phyloP scores from a whole-genome alignment of 2,888 invertebrate genomes.

The Sarcophaga rosellei region DNA sequence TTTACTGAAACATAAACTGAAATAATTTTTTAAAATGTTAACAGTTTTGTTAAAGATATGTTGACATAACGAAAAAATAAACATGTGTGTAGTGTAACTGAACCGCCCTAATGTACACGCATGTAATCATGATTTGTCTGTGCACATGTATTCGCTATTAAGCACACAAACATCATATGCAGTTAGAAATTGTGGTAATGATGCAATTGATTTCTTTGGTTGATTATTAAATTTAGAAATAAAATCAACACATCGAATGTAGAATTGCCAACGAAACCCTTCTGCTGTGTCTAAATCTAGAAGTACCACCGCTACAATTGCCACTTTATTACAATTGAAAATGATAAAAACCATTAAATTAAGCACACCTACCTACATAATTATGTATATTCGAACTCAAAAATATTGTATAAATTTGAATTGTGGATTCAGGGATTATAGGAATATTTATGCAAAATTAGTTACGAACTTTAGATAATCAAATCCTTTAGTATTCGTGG shows the following conservation, averaged over 20 bases:
- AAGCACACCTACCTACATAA: conserved; percentile 48
- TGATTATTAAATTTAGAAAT: conserved; percentile 64
- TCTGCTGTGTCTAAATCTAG: not conserved
- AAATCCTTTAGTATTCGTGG: not conserved
- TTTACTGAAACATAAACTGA: too few relatives aligned
- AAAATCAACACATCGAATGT: conserved; percentile 52
- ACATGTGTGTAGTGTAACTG: not conserved
- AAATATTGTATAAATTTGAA: conserved; percentile 23
- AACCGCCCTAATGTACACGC: not conserved
- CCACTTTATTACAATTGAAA: conserved; percentile 53
- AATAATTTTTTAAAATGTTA: too few relatives aligned
- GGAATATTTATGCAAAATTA: conserved; percentile 22
- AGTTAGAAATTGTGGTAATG: conserved; percentile 66
- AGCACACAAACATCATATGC: conserved; percentile 54
- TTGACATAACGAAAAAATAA: too few relatives aligned
- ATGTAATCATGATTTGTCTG: not conserved
- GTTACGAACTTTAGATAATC: conserved; percentile 24
- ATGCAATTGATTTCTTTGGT: conserved; percentile 68
- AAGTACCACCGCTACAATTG: conserved; percentile 30
- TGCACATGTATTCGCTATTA: conserved; percentile 3
- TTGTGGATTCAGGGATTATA: conserved; percentile 10
- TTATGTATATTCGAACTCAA: conserved; percentile 20
- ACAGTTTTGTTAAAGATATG: too few relatives aligned
- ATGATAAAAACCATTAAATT: conserved; percentile 42
- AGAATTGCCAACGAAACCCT: too few relatives aligned